Percentiles rank a stretch among this genome's conserved stretches.
These are phyloP conservation scores for Gallinago stenura DNA, from an alignment of 2,797 vertebrate species.

Conservation along the genomic window DNA sequence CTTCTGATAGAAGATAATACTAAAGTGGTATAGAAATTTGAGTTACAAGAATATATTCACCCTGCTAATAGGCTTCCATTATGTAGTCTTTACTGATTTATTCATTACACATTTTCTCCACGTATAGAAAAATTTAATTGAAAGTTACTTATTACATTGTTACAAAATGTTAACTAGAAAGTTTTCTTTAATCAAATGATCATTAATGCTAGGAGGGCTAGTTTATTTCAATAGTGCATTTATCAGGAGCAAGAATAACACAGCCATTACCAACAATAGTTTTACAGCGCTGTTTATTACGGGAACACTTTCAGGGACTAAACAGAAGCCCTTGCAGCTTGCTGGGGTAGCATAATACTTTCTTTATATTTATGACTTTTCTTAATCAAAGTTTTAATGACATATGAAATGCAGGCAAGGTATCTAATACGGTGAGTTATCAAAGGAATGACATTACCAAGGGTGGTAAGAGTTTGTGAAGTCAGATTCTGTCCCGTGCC, in stretches of 20 bases:
- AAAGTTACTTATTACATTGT: slow-evolving; percentile 83
- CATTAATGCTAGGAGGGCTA: slow-evolving; percentile 45
- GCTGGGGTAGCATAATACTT: slow-evolving; percentile 11
- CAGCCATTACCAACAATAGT: slow-evolving; percentile 19
- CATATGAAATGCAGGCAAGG: background rate
- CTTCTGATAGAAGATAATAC: slow-evolving; percentile 84
- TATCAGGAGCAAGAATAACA: slow-evolving; percentile 46
- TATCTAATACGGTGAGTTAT: background rate
- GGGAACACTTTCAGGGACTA: background rate
- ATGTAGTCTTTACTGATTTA: slow-evolving; percentile 81
- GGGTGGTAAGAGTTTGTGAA: background rate
- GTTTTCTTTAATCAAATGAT: slow-evolving; percentile 78
- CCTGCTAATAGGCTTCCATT: slow-evolving; percentile 84
- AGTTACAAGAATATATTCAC: slow-evolving; percentile 83
- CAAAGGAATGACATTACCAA: background rate
- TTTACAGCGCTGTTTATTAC: slow-evolving; percentile 34
- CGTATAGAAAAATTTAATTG: slow-evolving; percentile 83
- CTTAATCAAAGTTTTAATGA: slow-evolving; percentile 25
- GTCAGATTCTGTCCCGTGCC: background rate
- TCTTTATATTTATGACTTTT: slow-evolving; percentile 52
- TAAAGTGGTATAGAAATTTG: slow-evolving; percentile 83
- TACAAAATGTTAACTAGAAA: slow-evolving; percentile 75
- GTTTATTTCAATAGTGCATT: slow-evolving; percentile 62
- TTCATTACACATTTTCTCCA: slow-evolving; percentile 79
- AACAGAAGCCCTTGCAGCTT: background rate